phyloP scores from a whole-genome alignment of 1,140 invertebrate genomes.

The Pseudomyrmex pallidus region DNA sequence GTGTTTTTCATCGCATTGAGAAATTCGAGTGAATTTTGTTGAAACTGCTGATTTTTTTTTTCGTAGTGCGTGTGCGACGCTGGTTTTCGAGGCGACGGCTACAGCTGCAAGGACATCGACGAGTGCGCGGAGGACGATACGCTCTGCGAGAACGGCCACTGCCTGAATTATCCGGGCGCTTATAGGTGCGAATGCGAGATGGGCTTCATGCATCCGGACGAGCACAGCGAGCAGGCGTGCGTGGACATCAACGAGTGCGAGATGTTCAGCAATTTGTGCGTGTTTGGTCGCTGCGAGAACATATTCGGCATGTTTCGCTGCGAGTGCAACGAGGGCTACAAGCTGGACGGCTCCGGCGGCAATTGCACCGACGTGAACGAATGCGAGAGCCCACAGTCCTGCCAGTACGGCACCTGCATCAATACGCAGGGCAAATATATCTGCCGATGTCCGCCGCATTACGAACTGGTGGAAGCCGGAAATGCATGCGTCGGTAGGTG shows the following conservation, averaged over 20 bases:
- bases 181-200: constrained; percentile 95
- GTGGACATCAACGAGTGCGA: constrained; percentile 96
- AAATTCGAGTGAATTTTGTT: not conserved
- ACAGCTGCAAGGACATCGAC: constrained; percentile 90
- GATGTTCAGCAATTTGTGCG: constrained; percentile 94
- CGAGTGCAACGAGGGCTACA: constrained; percentile 93
- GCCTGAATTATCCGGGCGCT: constrained; percentile 93
- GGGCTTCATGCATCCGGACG: constrained; percentile 92
- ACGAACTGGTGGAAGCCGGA: constrained; percentile 88
- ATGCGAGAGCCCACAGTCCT: constrained; percentile 90
- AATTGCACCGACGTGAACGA: constrained; percentile 94
- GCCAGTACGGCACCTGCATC: constrained; percentile 92
- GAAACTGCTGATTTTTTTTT: not conserved
- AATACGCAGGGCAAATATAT: constrained; percentile 93
- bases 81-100: constrained; percentile 94
- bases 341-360: constrained; percentile 90
- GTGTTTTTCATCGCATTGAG: too few species aligned
- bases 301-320: constrained; percentile 95
- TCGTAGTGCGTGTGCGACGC: constrained; percentile 91
- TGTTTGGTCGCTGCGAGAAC: constrained; percentile 94
- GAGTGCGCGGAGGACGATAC: constrained; percentile 93
- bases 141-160: constrained; percentile 92
- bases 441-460: constrained; percentile 91
- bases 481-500: constrained; percentile 90
- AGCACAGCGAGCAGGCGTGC: constrained; percentile 90